Conservation (phyloP, 2,113 vertebrate species). For the Cacatua alba region DNA sequence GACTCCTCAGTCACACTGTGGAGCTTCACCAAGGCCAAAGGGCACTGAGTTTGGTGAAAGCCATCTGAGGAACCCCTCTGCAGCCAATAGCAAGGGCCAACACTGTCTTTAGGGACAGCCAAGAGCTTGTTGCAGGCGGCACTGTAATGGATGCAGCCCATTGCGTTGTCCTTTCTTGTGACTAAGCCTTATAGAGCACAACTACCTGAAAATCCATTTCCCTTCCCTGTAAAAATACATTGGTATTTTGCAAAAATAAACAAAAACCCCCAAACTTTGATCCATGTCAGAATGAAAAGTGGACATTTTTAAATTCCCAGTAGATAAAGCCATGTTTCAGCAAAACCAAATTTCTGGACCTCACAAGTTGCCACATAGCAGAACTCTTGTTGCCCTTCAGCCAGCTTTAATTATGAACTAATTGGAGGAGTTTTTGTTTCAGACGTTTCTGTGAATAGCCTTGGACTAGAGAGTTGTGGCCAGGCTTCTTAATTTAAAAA, state of each 20-base stretch:
- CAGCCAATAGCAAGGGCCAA: background rate
- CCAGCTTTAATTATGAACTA: conserved; percentile 16
- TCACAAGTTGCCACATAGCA: conserved; percentile 49
- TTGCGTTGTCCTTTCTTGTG: background rate
- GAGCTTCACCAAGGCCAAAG: background rate
- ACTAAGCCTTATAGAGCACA: background rate
- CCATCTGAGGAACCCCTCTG: background rate
- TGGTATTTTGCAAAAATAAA: background rate
- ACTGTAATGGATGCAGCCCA: background rate
- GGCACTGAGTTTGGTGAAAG: background rate
- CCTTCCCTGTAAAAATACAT: background rate
- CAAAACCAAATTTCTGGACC: conserved; percentile 35
- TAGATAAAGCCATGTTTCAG: background rate
- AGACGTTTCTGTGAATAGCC: background rate
- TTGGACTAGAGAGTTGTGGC: background rate
- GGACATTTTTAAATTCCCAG: conserved; percentile 49
- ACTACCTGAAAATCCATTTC: accelerated
- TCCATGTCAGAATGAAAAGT: background rate
- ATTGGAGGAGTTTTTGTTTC: conserved; percentile 1
- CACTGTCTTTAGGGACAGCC: background rate
- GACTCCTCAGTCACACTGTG: accelerated
- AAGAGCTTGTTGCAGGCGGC: background rate
- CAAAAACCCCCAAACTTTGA: background rate
- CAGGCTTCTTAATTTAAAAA: background rate
- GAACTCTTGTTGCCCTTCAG: conserved; percentile 14